Conservation (phyloP, 2,113 vertebrate genomes). For the Sylvia atricapilla region DNA sequence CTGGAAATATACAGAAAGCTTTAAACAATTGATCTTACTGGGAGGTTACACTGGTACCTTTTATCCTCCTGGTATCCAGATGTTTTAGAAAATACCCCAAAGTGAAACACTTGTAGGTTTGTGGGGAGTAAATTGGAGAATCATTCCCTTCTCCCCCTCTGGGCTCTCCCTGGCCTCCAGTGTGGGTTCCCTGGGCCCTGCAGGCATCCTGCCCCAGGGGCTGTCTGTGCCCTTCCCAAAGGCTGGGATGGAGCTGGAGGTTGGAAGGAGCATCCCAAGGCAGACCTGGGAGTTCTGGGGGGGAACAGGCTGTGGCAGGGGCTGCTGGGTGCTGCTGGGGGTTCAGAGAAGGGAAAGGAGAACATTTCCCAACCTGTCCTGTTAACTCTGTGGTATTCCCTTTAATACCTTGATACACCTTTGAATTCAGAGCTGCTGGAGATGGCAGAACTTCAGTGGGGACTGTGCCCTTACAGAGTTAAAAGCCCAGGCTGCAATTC, state of each 20-base stretch:
- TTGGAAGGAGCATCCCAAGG: neutral
- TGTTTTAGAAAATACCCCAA: conserved; percentile 44
- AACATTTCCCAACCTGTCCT: neutral
- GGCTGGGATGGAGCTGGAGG: neutral
- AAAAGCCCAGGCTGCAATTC: neutral
- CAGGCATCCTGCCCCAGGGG: neutral
- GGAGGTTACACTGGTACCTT: conserved; percentile 59
- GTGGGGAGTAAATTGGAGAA: neutral
- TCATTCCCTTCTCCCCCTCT: neutral
- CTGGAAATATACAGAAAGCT: conserved; percentile 37
- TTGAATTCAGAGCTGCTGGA: neutral
- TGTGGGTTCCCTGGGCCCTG: neutral
- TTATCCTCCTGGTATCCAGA: conserved; percentile 54
- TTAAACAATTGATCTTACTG: conserved; percentile 60
- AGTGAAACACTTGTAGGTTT: conserved; percentile 29
- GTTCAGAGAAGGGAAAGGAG: neutral
- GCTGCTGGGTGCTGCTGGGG: neutral
- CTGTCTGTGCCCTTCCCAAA: neutral
- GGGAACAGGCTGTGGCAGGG: neutral
- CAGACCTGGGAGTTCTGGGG: neutral
- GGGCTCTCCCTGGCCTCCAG: neutral
- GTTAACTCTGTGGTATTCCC: no score
- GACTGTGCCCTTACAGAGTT: neutral
- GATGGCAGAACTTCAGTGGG: neutral
- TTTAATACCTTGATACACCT: neutral